Evolutionary conservation across 2,797 vertebrate species (phyloP).

Genomic region (Rhadinocentrus ornatus): DNA sequence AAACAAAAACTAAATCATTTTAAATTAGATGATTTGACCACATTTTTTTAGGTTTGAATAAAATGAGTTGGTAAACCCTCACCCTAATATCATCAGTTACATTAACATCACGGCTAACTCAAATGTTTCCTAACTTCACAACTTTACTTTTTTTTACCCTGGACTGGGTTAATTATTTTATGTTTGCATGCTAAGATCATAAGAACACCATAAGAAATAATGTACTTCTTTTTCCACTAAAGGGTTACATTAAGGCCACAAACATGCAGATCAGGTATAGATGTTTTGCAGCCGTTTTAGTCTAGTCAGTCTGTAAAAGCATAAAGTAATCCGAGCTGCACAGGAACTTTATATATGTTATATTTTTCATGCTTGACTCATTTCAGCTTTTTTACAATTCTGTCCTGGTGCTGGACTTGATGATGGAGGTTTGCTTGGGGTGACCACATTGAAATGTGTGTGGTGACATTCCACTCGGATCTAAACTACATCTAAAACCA

Average conservation of each 20-base stretch:
- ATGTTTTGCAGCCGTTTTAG: neutral
- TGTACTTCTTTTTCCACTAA: neutral
- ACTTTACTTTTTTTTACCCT: neutral
- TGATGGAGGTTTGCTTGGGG: neutral
- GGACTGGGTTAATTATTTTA: neutral
- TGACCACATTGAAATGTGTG: neutral
- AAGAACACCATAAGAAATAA: neutral
- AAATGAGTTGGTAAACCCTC: neutral
- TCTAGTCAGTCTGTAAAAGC: slow-evolving; percentile 2
- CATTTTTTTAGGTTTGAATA: neutral
- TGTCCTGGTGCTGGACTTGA: slow-evolving; percentile 3
- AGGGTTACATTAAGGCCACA: neutral
- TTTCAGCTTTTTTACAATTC: slow-evolving; percentile 14
- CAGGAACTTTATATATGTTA: neutral
- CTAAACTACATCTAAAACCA: slow-evolving; percentile 18
- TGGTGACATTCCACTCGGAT: neutral
- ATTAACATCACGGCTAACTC: neutral
- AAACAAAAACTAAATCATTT: neutral
- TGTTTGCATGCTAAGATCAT: neutral
- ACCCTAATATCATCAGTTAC: neutral
- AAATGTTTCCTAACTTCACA: neutral
- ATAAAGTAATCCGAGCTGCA: slow-evolving; percentile 13
- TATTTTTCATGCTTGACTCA: slow-evolving; percentile 10
- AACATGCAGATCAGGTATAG: neutral
- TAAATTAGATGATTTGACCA: slow-evolving; percentile 4